Base-by-base conservation (phyloP, 2,888 invertebrate species). In the Mimachlamys varia region DNA sequence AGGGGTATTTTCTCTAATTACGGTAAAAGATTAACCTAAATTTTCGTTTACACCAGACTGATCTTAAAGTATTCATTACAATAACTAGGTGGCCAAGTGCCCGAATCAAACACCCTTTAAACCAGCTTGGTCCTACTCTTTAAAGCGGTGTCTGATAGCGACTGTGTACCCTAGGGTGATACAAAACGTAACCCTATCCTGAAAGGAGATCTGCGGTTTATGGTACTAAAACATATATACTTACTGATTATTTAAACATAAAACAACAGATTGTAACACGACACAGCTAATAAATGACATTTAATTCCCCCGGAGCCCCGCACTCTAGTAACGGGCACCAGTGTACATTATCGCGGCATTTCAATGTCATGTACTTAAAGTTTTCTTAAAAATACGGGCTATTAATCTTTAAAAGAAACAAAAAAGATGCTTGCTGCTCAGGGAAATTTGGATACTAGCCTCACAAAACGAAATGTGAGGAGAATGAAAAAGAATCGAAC, bases 231-330 rank as follows among this genome's bases (percentile, higher is more conserved):
- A 76, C 33, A 76, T 76, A 33, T 33, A 76, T 76, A 76, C 76
- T 76, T 33, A 76, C 76, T 76, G 76, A 76, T 76, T 33, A 76
- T 76, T 76, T 76, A 76, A 76, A 76, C 76, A 33, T 76, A 76
- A 76, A 76, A 76, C 76, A 76, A 76, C 76, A 76, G 76, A 76
- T 76, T 76, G 76, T 76, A 76, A 76, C 10, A 33, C 15, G 76
- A 76, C 27, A 76, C 33, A 76, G 33, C 76, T 33, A 76, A 76
- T 27, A 76, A 76, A 33, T 76, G 76, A 76, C 76, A 76, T 76
- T 76, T 76, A 76, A 76, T 76, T 27, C 76, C 33, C 10, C 0
- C 33, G 3, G 0, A 22, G 76, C 10, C 76, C 76, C 33, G 12
- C 44, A 17, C 10, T 76, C 13, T 76, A 22, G 76, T 33, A 76